Evolutionary conservation across 2,888 invertebrate species (phyloP), one percentile per base, ranked within the genome.

Genomic region (Isotomurus palustris): DNA sequence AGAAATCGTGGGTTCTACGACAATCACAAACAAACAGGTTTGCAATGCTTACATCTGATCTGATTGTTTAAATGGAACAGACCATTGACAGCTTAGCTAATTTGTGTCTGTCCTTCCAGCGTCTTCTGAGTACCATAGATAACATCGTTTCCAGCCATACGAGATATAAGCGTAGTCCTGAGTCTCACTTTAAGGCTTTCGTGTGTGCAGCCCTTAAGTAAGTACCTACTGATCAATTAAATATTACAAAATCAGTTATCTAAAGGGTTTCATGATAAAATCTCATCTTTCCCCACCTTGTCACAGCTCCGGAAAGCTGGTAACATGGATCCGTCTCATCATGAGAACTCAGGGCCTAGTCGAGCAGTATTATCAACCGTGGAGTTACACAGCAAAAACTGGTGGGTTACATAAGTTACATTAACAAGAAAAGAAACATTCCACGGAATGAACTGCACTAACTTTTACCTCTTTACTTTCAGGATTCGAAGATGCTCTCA

Each of bases 171-270:
- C 82, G 97, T 72, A 94, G 93, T 73, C 87, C 84, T 65, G 97
- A 97, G 79, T 90, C 97, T 19, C 95, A 96, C 78, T 96, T 97
- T 74, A 99, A 99, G 77, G 97, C 99, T 0, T 94, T 99, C 74
- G 82, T 99, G 50, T 97, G 95, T 77, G 88, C 93, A 27, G 97
- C 91, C 27, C 79, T 99, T 43, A 99, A 99, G 90, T 91, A 76
- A 82, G 86, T 32, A 27, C 45, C 40, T 57, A 56, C 14, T 38
- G n/a, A n/a, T n/a, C n/a, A n/a, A n/a, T n/a, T n/a, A n/a, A n/a
- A n/a, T n/a, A n/a, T n/a, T n/a, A n/a, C n/a, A n/a, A n/a, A n/a
- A n/a, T n/a, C n/a, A n/a, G n/a, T n/a, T 49, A 6, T n/a, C 56
- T 56, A 45, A 36, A 36, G n/a, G 32, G 40, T 56, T 47, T 56